phyloP scores from a whole-genome alignment of 2,113 vertebrate species.

The Pygoscelis adeliae region DNA sequence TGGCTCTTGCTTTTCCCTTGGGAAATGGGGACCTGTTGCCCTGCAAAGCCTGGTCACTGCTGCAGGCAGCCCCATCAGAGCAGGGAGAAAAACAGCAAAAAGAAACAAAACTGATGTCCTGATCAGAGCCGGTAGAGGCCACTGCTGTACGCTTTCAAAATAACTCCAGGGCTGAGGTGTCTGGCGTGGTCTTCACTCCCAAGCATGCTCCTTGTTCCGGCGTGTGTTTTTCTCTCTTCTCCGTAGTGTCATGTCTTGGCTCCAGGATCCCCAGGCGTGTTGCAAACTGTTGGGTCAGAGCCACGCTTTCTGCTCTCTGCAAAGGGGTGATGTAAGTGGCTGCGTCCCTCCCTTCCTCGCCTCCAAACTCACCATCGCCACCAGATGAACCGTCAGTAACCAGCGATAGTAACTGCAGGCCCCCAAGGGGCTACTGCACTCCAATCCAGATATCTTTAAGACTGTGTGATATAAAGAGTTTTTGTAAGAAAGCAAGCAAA shows the following conservation, averaged over 20 bases:
- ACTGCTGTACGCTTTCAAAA: slow-evolving; percentile 16
- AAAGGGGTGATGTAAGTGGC: slow-evolving; percentile 6
- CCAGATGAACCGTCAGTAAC: neutral
- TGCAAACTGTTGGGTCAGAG: slow-evolving; percentile 5
- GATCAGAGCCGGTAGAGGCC: slow-evolving; percentile 56
- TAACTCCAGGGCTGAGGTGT: neutral
- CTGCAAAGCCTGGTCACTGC: neutral
- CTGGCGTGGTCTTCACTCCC: neutral
- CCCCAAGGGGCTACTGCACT: neutral
- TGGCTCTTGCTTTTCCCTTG: neutral
- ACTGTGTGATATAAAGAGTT: neutral
- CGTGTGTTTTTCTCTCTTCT: neutral
- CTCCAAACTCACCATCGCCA: neutral
- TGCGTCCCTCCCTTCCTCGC: neutral
- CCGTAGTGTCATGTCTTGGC: neutral
- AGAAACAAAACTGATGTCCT: neutral
- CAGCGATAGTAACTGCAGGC: neutral
- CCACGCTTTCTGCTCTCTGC: neutral
- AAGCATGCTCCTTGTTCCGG: neutral
- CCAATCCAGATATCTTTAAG: neutral
- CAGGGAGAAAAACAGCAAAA: neutral
- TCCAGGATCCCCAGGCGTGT: neutral
- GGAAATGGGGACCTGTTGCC: neutral
- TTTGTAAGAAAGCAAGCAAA: neutral
- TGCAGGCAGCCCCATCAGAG: neutral